Base-by-base conservation (phyloP, 2,113 vertebrate genomes). In the Carlito syrichta region DNA sequence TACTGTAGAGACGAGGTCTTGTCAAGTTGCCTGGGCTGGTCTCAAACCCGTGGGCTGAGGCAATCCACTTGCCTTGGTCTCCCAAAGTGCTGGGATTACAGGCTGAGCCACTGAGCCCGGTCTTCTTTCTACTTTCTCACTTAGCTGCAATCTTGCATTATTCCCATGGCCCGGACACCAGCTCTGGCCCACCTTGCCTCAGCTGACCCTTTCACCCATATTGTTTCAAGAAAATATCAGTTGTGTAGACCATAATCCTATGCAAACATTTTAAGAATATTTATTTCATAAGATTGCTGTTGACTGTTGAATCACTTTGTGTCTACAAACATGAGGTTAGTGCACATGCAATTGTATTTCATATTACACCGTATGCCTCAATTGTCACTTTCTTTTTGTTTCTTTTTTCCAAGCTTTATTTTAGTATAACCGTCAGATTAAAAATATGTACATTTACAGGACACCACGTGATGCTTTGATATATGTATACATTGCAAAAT, bases 301-400 rank as follows among this genome's bases (percentile, higher is more conserved):
- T 84, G 32, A 54, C 12, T 78, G 6, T 20, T 88, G 48, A 77
- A 85, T 43, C 27, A 0, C 17, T 87, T 63, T 91, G 9, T 66
- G 7, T 76, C 27, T 81, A 62, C 3, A 92, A 54, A 58, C 22
- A 66, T 83, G 62, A 93, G 32, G 11, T 38, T 25, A 82, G 35
- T 43, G 30, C 3, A 76, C 16, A 35, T 35, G 2, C 2, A 68
- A 63, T 22, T 69, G 8, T 58, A 97, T 98, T 97, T 97, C 71
- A 95, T 97, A 97, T 94, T 97, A 97, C 69, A 90, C 58, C 11
- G 97, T 94, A 90, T 93, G 25, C 1, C 95, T 91, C 94, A 98
- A 86, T 95, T 92, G 96, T 63, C 74, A 91, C 62, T 96, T 97
- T 86, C 76, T 95, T 98, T 98, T 98, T 45, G 73, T 79, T 45